Conservation (phyloP, 2,888 invertebrate species). For the Melolontha melolontha region DNA sequence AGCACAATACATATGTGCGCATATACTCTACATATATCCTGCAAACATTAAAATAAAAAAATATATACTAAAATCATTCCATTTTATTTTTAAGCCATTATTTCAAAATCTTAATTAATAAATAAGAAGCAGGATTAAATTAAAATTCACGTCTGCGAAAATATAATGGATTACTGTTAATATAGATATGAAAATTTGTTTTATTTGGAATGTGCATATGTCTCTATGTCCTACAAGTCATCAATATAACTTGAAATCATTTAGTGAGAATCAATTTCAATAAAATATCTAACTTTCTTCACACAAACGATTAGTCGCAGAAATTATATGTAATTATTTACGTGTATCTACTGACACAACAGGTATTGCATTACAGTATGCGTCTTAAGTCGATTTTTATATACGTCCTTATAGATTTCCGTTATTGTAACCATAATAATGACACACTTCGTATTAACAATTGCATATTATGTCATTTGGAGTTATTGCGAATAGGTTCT, state of each 20-base stretch:
- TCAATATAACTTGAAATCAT: slow-evolving; percentile 4
- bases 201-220: too few relatives aligned
- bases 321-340: slow-evolving; percentile 41
- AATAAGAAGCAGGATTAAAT: too few relatives aligned
- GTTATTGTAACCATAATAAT: slow-evolving; percentile 17
- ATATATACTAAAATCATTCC: too few relatives aligned
- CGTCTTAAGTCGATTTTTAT: neutral
- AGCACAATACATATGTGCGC: too few relatives aligned
- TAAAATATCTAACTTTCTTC: slow-evolving; percentile 36
- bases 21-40: too few relatives aligned
- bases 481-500: slow-evolving; percentile 38
- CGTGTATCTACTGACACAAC: slow-evolving; percentile 34
- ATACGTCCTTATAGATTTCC: neutral
- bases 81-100: too few relatives aligned
- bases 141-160: too few relatives aligned
- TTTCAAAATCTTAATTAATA: too few relatives aligned
- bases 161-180: too few relatives aligned
- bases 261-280: neutral
- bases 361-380: neutral
- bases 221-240: too few relatives aligned
- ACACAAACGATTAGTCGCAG: slow-evolving; percentile 38
- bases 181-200: too few relatives aligned
- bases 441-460: slow-evolving; percentile 19
- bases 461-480: slow-evolving; percentile 22
- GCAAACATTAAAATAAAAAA: too few relatives aligned